A percentile compares a stretch with the other conserved stretches of the same genome.
Evolutionary conservation across 2,113 vertebrate species (phyloP).

Genomic region (Taurulus bubalis): DNA sequence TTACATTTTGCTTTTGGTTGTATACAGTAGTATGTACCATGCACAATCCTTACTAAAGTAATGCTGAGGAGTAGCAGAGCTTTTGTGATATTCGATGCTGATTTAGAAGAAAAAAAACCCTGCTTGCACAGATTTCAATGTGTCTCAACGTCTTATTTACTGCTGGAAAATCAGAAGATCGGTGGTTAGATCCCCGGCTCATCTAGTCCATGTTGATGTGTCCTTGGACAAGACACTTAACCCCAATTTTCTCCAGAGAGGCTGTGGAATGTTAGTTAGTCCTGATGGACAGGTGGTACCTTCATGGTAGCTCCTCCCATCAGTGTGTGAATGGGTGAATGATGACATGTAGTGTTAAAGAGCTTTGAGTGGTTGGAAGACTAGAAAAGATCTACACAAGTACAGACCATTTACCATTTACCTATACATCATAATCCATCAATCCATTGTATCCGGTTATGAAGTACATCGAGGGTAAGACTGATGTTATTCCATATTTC

Average conservation of each 20-base stretch:
- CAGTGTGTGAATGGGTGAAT: not conserved
- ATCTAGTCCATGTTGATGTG: not conserved
- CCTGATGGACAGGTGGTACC: not conserved
- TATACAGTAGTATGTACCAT: not conserved
- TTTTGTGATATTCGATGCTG: not conserved
- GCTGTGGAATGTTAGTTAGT: too few relatives aligned
- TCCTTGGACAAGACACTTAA: too few relatives aligned
- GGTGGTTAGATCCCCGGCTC: not conserved
- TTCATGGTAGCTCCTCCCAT: not conserved
- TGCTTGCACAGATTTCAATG: not conserved
- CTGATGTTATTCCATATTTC: not conserved
- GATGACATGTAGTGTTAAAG: not conserved
- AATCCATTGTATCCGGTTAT: not conserved
- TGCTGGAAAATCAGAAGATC: not conserved
- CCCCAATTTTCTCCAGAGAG: too few relatives aligned
- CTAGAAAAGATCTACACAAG: not conserved
- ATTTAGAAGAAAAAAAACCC: not conserved
- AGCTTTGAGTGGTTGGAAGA: not conserved
- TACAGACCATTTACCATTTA: not conserved
- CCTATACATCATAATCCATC: not conserved
- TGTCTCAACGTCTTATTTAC: not conserved
- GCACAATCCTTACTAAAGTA: not conserved
- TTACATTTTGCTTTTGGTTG: not conserved
- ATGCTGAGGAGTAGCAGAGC: not conserved
- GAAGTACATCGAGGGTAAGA: not conserved